phyloP scores from a whole-genome alignment of 2,797 vertebrate species.

The Cichlasoma orientale region DNA sequence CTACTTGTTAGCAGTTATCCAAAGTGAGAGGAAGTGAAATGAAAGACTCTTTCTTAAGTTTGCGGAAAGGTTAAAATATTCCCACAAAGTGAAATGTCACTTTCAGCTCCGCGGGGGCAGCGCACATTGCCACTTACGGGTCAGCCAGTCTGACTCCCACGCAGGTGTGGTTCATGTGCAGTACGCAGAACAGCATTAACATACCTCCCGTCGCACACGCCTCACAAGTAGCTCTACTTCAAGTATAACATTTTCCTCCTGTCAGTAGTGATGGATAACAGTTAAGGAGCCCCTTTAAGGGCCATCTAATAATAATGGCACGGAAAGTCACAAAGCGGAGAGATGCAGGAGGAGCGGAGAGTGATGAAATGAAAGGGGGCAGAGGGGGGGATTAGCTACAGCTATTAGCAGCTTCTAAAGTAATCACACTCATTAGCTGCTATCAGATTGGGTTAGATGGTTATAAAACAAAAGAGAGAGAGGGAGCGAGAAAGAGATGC shows the following conservation, averaged over 20 bases:
- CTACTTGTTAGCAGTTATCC: slow-evolving; percentile 6
- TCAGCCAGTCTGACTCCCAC: background rate
- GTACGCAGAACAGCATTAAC: background rate
- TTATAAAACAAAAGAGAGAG: slow-evolving; percentile 61
- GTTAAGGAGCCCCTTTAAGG: background rate
- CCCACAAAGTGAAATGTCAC: background rate
- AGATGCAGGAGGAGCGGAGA: slow-evolving; percentile 54
- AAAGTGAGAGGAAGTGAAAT: background rate
- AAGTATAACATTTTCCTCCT: slow-evolving; percentile 40
- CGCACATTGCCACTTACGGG: background rate
- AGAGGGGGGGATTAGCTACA: slow-evolving; percentile 67
- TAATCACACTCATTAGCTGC: slow-evolving; percentile 76
- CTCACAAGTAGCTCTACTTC: slow-evolving; percentile 24
- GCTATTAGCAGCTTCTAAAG: slow-evolving; percentile 75
- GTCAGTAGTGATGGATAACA: slow-evolving; percentile 53
- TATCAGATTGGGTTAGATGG: slow-evolving; percentile 75
- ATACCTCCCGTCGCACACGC: background rate
- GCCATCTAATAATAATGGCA: slow-evolving; percentile 31
- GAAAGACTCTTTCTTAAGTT: slow-evolving; percentile 12
- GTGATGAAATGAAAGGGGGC: slow-evolving; percentile 66
- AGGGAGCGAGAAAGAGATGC: background rate
- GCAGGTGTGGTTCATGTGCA: background rate
- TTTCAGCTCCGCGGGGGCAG: background rate
- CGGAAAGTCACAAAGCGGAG: slow-evolving; percentile 42
- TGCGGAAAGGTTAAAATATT: slow-evolving; percentile 2